Percentiles rank a stretch among this genome's conserved stretches.
These are phyloP conservation scores for Pygoscelis adeliae DNA, from an alignment of 2,113 vertebrate genomes.

Conservation along the genomic window DNA sequence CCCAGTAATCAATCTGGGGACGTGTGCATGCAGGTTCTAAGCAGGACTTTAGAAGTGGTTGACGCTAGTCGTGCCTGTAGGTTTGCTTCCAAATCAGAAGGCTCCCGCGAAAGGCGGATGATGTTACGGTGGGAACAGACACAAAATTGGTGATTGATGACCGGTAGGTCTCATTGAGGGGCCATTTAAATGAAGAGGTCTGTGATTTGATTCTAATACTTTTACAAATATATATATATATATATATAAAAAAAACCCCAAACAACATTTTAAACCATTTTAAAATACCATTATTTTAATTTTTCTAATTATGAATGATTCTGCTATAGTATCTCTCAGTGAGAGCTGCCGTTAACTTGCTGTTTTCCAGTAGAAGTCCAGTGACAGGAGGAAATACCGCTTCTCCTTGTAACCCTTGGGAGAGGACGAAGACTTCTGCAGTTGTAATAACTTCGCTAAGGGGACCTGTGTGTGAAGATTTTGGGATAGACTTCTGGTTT, in stretches of 20 bases:
- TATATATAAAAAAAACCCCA: accelerated
- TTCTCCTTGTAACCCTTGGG: background rate
- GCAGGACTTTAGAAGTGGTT: background rate
- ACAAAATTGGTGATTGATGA: accelerated
- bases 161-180: background rate
- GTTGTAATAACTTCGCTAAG: background rate
- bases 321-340: conserved; percentile 36
- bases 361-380: background rate
- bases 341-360: conserved; percentile 25
- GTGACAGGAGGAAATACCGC: background rate
- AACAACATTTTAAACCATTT: background rate
- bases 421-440: background rate
- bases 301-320: background rate
- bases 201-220: background rate
- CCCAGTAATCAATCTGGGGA: background rate
- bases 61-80: accelerated
- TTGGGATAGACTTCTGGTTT: background rate
- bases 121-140: background rate
- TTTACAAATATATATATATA: background rate
- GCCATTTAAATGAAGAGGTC: accelerated
- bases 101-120: accelerated
- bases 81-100: background rate
- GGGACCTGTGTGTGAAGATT: background rate
- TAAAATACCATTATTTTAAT: background rate
- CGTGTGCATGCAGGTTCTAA: accelerated